Evolutionary conservation across 2,888 invertebrate genomes (phyloP).

Genomic region (Dasysyrphus albostriatus): DNA sequence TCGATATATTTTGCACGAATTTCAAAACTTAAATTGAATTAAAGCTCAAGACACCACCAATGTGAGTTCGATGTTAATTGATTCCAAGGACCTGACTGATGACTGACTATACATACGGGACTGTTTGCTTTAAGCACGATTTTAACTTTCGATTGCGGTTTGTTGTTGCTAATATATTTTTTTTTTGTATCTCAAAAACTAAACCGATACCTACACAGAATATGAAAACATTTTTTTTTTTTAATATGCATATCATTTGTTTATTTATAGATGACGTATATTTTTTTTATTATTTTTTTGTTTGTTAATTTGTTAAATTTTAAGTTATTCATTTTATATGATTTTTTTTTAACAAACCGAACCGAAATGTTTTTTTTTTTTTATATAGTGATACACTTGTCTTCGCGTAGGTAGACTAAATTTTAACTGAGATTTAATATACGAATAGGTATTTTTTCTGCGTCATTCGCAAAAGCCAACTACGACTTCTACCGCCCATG

Average conservation of each 20-base stretch:
- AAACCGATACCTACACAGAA: background rate
- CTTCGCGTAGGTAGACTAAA: constrained; percentile 54
- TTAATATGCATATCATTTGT: constrained; percentile 16
- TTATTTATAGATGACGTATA: constrained; percentile 14
- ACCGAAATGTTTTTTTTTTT: background rate
- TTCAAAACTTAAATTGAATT: constrained; percentile 23
- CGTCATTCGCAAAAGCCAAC: constrained; percentile 60
- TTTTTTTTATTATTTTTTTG: constrained; percentile 2
- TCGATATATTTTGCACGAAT: constrained; percentile 16
- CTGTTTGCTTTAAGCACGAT: background rate
- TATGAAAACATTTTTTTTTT: constrained; percentile 15
- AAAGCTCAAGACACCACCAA: constrained; percentile 7
- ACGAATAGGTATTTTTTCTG: constrained; percentile 48
- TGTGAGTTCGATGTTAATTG: constrained; percentile 14
- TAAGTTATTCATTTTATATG: background rate
- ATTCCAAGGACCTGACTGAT: constrained; percentile 24
- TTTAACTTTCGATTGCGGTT: constrained; percentile 23
- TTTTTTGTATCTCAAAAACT: background rate
- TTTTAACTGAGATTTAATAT: constrained; percentile 48
- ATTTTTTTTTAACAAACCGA: constrained; percentile 24
- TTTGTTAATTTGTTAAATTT: constrained; percentile 13
- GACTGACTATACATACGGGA: background rate
- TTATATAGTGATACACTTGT: constrained; percentile 44
- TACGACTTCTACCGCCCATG: constrained; percentile 57
- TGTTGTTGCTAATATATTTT: constrained; percentile 10